phyloP scores from a whole-genome alignment of 2,113 vertebrate genomes.

The Trichechus manatus region DNA sequence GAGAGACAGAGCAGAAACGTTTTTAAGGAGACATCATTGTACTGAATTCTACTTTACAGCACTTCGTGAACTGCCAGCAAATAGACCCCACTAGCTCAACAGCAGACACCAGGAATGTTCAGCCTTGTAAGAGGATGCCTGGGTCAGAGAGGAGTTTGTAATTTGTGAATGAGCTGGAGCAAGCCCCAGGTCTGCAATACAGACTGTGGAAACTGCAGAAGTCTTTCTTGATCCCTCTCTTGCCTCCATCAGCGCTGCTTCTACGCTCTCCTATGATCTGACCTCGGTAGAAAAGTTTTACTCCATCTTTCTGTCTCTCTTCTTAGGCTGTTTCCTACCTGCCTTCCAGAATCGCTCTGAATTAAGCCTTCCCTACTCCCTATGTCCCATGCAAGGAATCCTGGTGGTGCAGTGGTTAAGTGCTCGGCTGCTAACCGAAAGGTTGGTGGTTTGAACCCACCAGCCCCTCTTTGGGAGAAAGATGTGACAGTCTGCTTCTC shows the following conservation, averaged over 20 bases:
- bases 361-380: neutral
- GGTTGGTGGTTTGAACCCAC: neutral
- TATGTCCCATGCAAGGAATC: neutral
- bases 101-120: neutral
- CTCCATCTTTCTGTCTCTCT: neutral
- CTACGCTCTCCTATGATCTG: too few species aligned
- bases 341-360: neutral
- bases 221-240: neutral
- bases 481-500: neutral
- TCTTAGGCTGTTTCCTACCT: neutral
- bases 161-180: too few species aligned
- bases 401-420: neutral
- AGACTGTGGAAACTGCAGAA: too few species aligned
- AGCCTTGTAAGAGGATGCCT: neutral
- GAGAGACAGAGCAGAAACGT: neutral
- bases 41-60: neutral
- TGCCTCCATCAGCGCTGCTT: neutral
- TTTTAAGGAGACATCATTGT: neutral
- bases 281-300: neutral
- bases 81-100: fast-evolving
- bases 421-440: neutral
- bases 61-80: neutral
- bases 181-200: too few species aligned
- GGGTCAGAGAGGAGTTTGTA: neutral
- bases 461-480: neutral